Conservation (phyloP, 92 coral and sea anemone genomes). For the Heteractis magnifica region DNA sequence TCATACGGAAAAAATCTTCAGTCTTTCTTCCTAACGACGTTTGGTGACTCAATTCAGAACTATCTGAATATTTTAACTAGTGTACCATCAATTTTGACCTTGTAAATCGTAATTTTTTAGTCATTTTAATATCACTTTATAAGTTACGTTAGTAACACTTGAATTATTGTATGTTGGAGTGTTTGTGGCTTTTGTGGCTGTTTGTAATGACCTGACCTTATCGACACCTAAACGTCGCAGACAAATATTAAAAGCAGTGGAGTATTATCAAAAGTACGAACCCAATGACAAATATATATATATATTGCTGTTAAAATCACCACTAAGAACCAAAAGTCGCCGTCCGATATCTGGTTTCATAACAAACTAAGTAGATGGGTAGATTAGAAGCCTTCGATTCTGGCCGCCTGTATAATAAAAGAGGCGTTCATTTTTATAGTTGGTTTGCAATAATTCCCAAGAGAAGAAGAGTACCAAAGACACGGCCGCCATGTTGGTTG, state of each 20-base stretch:
- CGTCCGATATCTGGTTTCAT: not conserved
- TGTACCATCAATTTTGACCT: not conserved
- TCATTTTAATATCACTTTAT: not conserved
- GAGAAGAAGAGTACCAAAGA: too few relatives aligned
- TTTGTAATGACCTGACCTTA: conserved; percentile 3
- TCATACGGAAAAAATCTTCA: too few relatives aligned
- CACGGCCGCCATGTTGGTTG: too few relatives aligned
- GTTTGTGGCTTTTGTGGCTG: not conserved
- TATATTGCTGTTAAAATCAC: not conserved
- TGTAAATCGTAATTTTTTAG: not conserved
- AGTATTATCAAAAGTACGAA: not conserved
- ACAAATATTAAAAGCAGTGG: not conserved
- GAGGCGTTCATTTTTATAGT: too few relatives aligned
- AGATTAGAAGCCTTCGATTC: not conserved
- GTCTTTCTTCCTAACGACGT: too few relatives aligned
- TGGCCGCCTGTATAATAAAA: not conserved
- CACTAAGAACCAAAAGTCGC: not conserved
- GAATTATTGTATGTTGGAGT: not conserved
- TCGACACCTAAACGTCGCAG: not conserved
- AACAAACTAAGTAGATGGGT: not conserved
- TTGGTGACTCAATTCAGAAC: too few relatives aligned
- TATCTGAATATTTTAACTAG: too few relatives aligned
- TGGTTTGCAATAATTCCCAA: too few relatives aligned
- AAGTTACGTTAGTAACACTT: not conserved
- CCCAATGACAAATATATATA: not conserved